Percentiles rank a stretch among this genome's conserved stretches.
Evolutionary conservation across 2,113 vertebrate genomes (phyloP).

Genomic region (Balaenoptera acutorostrata): DNA sequence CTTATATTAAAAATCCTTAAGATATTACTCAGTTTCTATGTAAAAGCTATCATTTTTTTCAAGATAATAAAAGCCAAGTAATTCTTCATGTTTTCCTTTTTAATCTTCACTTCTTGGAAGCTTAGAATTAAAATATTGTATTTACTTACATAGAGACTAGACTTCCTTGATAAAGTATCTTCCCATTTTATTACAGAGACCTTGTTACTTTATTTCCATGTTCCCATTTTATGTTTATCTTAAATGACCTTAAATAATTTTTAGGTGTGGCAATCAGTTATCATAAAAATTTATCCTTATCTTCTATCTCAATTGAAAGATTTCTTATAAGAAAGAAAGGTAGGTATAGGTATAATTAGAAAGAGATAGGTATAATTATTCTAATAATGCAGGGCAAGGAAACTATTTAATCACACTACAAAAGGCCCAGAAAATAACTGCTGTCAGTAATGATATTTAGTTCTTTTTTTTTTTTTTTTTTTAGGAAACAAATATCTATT

Average conservation of each 20-base stretch:
- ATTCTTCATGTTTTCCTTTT: background rate
- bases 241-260: background rate
- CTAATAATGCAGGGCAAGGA: background rate
- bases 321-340: slow-evolving; percentile 17
- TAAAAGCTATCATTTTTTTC: background rate
- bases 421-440: background rate
- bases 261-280: background rate
- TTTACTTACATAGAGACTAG: background rate
- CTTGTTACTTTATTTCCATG: background rate
- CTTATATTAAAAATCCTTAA: background rate
- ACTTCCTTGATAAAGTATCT: background rate
- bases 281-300: background rate
- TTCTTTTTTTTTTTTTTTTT: background rate
- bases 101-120: background rate
- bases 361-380: background rate
- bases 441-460: background rate
- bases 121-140: background rate
- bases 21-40: background rate
- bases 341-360: too few relatives aligned
- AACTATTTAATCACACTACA: background rate
- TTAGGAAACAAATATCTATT: background rate
- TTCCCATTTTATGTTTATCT: background rate
- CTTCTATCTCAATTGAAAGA: background rate
- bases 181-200: background rate
- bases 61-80: background rate